Base-by-base conservation (phyloP, 2,797 vertebrate species). In the Cottoperca gobio region DNA sequence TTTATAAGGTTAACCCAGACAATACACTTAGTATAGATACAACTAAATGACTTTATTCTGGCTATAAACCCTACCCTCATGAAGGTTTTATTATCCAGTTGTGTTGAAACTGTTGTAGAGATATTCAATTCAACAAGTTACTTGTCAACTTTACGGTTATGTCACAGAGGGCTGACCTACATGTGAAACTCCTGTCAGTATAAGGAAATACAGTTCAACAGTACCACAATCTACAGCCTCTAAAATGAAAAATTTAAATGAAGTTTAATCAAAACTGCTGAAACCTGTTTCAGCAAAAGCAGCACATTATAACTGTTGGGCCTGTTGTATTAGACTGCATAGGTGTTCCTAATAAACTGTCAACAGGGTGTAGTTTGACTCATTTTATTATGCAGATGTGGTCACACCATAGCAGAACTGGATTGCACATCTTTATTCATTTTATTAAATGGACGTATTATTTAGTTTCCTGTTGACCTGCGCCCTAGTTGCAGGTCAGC, bases 41-140 rank as follows among this genome's bases (percentile, higher is more conserved):
- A 52, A 5, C 11, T 3, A 0, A 16, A 33, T 4, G 2, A 3
- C 8, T 14, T 6, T 10, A 2, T 10, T 1, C 2, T 5, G 14
- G 16, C 2, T 26, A 17, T 33, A 26, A n/a, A n/a, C n/a, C 0
- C 4, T 14, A 12, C n/a, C n/a, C n/a, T n/a, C n/a, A n/a, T n/a
- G n/a, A n/a, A n/a, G n/a, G 9, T 10, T 19, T 33, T 19, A 33
- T n/a, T 64, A 9, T 40, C 35, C 10, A 16, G 9, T 59, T 70
- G 58, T 24, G 16, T 33, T 77, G 19, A 63, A 59, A 42, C n/a
- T 21, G n/a, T 6, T 13, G 6, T 49, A 17, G 8, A 48, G 6
- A 54, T 19, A 5, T 7, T 66, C 0, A 13, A 19, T 24, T 62
- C 3, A 57, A 45, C 42, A 62, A 49, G 33, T 50, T 39, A 31